phyloP scores from a whole-genome alignment of 1,140 invertebrate genomes.

The Pectinophora gossypiella region DNA sequence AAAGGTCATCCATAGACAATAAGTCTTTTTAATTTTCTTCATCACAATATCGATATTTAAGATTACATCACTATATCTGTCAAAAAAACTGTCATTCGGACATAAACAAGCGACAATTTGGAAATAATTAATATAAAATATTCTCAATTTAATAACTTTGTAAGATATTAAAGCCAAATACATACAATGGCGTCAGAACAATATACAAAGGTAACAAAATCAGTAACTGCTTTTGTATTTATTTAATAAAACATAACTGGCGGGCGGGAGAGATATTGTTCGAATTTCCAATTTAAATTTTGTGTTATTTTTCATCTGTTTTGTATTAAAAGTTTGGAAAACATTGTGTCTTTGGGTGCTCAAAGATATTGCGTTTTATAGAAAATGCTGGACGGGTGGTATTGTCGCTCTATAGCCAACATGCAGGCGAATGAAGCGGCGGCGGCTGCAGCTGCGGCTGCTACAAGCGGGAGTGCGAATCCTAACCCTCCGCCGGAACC shows the following conservation, averaged over 20 bases:
- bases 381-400: slow-evolving; percentile 88
- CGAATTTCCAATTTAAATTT: neutral
- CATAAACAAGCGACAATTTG: neutral
- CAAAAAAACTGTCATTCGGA: neutral
- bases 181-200: neutral
- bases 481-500: slow-evolving; percentile 39
- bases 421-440: slow-evolving; percentile 80
- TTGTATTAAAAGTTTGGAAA: no score
- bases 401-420: slow-evolving; percentile 85
- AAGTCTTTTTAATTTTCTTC: no score
- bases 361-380: no score
- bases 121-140: neutral
- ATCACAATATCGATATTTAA: no score
- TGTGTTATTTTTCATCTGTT: neutral
- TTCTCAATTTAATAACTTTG: neutral
- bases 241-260: neutral
- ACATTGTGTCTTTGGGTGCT: no score
- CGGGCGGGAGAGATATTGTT: neutral
- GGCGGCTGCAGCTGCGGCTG: slow-evolving; percentile 45
- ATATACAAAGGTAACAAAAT: slow-evolving; percentile 1
- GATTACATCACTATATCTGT: neutral
- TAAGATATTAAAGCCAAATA: neutral
- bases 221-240: neutral
- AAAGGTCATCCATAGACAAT: neutral
- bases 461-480: slow-evolving; percentile 48